phyloP scores from a whole-genome alignment of 2,888 invertebrate genomes.

The Scaptomyza parva region DNA sequence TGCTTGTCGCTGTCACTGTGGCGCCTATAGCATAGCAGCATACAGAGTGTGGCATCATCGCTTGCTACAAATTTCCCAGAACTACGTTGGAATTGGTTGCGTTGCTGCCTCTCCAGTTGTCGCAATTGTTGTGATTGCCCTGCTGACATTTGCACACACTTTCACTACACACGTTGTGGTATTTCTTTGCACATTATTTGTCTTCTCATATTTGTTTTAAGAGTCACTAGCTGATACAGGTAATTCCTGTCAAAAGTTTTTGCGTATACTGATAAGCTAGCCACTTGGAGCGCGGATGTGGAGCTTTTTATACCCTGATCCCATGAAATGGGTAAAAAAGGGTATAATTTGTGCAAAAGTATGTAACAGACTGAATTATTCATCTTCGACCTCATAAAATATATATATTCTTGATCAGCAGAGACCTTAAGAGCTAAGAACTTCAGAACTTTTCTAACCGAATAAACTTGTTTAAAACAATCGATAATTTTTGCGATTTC shows the following conservation, averaged over 20 bases:
- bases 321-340: too few relatives aligned
- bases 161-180: slow-evolving; percentile 1
- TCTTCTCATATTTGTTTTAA: slow-evolving; percentile 4
- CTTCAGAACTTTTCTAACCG: too few relatives aligned
- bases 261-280: slow-evolving; percentile 55
- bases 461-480: too few relatives aligned
- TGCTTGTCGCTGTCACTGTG: slow-evolving; percentile 48
- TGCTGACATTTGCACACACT: slow-evolving; percentile 38
- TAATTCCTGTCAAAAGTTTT: slow-evolving; percentile 52
- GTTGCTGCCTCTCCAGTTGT: slow-evolving; percentile 22
- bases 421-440: too few relatives aligned
- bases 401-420: too few relatives aligned
- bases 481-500: too few relatives aligned
- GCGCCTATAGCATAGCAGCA: slow-evolving; percentile 72
- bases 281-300: slow-evolving; percentile 25
- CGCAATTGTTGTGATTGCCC: slow-evolving; percentile 10
- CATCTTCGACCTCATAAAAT: too few relatives aligned
- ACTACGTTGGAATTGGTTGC: slow-evolving; percentile 70
- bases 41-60: slow-evolving; percentile 71
- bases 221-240: slow-evolving; percentile 28
- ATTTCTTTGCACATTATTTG: slow-evolving; percentile 15
- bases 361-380: too few relatives aligned
- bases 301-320: too few relatives aligned
- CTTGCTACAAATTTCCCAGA: slow-evolving; percentile 81
- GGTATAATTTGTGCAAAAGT: too few relatives aligned